Evolutionary conservation across 2,888 invertebrate species (phyloP), one percentile per base, ranked within the genome.

Genomic region (Bellardia pandia): DNA sequence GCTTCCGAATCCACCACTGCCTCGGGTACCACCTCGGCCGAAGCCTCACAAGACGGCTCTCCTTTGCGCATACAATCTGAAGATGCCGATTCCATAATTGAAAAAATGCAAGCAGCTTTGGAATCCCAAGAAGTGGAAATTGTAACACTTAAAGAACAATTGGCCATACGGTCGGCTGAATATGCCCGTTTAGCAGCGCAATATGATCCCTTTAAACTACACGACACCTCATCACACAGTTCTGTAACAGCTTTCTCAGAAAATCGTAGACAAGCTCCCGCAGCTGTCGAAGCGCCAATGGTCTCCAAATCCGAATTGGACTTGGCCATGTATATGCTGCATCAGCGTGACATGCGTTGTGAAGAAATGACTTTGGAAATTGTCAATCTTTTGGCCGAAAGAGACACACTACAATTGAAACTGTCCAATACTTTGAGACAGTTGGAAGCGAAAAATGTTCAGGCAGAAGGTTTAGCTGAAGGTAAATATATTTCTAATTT

Each of bases 281-380:
- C 82, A 14, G 51, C 78, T 4, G 62, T 88, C 14, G 84, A 89
- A 64, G 90, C 93, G 3, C 75, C 89, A 37, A 76, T 89, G 66
- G 91, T 93, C 3, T 90, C 92, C 0, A 94, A 95, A 90, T 95
- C 96, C 0, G 97, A 97, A 92, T 93, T 97, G 76, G 97, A 98
- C 91, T 94, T 97, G 75, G 97, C 97, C 0, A 93, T 97, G 60
- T 97, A 97, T 91, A 97, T 97, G 96, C 94, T 98, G 75, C 98
- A 98, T 92, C 97, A 97, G 91, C 95, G 97, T 88, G 98, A 98
- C 89, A 96, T 98, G 84, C 95, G 97, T 1, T 97, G 97, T 92
- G 98, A 98, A 91, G 98, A 98, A 92, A 94, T 98, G 85, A 97
- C 97, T 0, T 95, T 97, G 90, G 98, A 98, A 92, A 94, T 98